Conservation (phyloP, 2,888 invertebrate species). For the Geophilus truncorum region DNA sequence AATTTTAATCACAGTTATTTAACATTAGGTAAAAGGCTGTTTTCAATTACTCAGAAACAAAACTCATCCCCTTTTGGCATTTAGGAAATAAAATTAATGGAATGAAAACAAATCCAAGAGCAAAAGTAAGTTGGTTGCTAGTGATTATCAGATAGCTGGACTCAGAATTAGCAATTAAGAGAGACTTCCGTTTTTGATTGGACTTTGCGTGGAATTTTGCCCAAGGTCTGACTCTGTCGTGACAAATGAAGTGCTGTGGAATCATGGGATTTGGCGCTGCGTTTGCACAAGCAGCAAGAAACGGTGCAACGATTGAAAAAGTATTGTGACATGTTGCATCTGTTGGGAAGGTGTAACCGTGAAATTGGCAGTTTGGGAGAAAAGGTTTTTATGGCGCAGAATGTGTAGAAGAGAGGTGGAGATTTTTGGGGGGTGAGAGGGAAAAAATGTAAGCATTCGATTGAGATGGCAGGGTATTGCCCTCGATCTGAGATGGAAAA, state of each 20-base stretch:
- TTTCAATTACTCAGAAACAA: not conserved
- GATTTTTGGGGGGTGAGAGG: too few species aligned
- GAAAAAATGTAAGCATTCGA: conserved; percentile 4
- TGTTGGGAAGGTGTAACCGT: conserved; percentile 8
- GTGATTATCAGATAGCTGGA: not conserved
- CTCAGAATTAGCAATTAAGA: conserved; percentile 2
- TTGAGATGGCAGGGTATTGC: not conserved
- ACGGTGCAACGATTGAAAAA: not conserved
- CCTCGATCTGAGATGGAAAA: conserved; percentile 1
- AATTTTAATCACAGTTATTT: conserved; percentile 10
- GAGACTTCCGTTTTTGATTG: not conserved
- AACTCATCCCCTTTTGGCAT: not conserved
- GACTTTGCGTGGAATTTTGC: not conserved
- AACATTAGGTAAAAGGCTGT: not conserved
- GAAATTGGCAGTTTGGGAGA: conserved; percentile 16
- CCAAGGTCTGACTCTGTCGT: not conserved
- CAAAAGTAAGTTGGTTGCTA: not conserved
- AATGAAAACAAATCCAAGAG: not conserved
- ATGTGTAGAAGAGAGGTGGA: not conserved
- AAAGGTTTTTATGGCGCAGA: not conserved
- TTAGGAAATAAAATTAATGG: not conserved
- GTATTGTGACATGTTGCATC: not conserved
- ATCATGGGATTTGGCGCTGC: not conserved
- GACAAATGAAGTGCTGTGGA: not conserved
- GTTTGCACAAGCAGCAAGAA: not conserved